Base-by-base conservation (phyloP, 2,797 vertebrate species). In the Ispidina picta region DNA sequence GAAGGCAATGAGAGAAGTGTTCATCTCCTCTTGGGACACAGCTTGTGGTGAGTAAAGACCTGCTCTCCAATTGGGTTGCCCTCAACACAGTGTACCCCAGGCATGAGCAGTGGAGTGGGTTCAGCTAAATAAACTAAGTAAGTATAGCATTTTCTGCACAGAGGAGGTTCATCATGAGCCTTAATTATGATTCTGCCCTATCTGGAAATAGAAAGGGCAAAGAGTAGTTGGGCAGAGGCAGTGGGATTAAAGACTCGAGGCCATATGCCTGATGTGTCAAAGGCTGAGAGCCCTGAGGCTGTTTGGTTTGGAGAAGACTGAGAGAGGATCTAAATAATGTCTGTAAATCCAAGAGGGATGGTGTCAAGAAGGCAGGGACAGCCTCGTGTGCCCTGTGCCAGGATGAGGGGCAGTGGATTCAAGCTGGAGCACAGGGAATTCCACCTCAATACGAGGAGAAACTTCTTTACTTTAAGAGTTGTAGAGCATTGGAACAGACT, bases 71-170 rank as follows among this genome's bases (percentile, higher is more conserved):
- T 18, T 33, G 13, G 56, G 22, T 20, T 8, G 2, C 10, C 22
- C 62, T 37, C 56, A 44, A 46, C 68, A 37, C 33, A 2, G 0
- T 14, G 51, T 17, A 7, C 18, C 22, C 31, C 1, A 0, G 9
- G 4, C 3, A 0, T 0, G 28, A 6, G 31, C 8, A 16, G 0
- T 51, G 49, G 56, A 29, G 12, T 12, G 16, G 15, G 6, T 8
- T 39, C 62, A 78, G 48, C 60, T 37, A 37, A 37, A 37, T 12
- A 37, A 37, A 37, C 37, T 37, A 37, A 14, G 11, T 13, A 52
- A 15, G 41, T 28, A 10, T 0, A 6, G 37, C 0, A 1, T 10
- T 41, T 16, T 18, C 28, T 14, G 48, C 5, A 6, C 20, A 29
- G 19, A 3, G 11, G 13, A 7, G 9, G 23, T 20, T 26, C 56